Evolutionary conservation across 2,797 vertebrate species (phyloP), one percentile per base, ranked within the genome.

Genomic region (Momotus momota): DNA sequence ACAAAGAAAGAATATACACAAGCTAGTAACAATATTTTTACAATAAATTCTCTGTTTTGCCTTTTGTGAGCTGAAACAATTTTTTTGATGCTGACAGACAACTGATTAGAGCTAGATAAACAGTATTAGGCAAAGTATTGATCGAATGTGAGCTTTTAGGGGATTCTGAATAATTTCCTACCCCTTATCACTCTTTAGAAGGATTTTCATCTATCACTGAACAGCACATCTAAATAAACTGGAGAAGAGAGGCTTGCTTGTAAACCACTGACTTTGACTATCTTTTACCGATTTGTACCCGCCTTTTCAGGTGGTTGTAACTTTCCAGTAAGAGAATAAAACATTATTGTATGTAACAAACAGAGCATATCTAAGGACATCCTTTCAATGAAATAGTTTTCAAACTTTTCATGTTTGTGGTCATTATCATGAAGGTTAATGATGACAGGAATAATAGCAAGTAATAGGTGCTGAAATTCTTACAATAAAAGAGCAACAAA

Each of bases 1-100:
- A 81, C 33, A 95, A 74, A 80, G 80, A 48, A 38, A 27, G 20
- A 78, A n/a, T 40, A 19, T 20, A 45, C 19, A 41, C 22, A 79
- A 72, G 69, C 65, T 89, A 96, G 74, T 91, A 97, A 78, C 23
- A 48, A 27, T 66, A 70, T 86, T 96, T 94, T 96, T 43, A 71
- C 70, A 91, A 71, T 86, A 22, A 88, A 92, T 84, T 54, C 61
- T 79, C 62, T 74, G 26, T 29, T 93, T 91, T 94, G 31, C 10
- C 35, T 86, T 86, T 74, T 74, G 57, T 54, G 40, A 94, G 31
- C 41, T 72, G 74, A 60, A 96, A 85, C 27, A 81, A 27, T 49
- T 49, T 57, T 84, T 95, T 67, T 0, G 0, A 13, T 67, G 52
- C 48, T 35, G 51, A 57, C 52, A 74, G 52, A 43, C 18, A 80